Evolutionary conservation across 92 coral and sea anemone genomes (phyloP).

Genomic region (Palythoa grandiflora): DNA sequence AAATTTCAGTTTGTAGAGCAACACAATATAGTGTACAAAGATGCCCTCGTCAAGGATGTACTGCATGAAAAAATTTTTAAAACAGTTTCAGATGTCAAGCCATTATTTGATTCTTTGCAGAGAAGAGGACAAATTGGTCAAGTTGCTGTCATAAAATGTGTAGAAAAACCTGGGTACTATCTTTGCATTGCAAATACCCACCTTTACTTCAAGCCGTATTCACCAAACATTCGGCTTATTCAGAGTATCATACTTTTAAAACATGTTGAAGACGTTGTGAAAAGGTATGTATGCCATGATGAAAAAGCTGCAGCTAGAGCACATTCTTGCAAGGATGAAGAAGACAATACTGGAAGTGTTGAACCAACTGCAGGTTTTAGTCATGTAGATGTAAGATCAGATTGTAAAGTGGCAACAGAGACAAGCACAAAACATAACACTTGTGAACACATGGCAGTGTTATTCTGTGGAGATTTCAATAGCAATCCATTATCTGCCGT

Average conservation of each 20-base stretch:
- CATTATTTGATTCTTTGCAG: constrained; percentile 66
- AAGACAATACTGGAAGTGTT: not conserved
- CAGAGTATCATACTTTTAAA: constrained; percentile 81
- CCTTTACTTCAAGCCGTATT: constrained; percentile 82
- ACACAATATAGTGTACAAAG: constrained; percentile 73
- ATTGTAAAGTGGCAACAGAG: not conserved
- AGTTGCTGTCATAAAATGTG: constrained; percentile 65
- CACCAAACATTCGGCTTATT: constrained; percentile 88
- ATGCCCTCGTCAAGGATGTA: constrained; percentile 71
- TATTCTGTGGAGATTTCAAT: constrained; percentile 96
- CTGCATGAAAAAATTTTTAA: constrained; percentile 70
- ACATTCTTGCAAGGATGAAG: not conserved
- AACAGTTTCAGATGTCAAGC: constrained; percentile 69
- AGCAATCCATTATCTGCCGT: constrained; percentile 80
- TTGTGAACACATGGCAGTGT: constrained; percentile 66
- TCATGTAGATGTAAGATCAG: not conserved
- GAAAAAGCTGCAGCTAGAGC: not conserved
- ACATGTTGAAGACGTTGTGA: constrained; percentile 66
- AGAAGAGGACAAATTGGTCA: constrained; percentile 86
- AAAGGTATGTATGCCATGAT: constrained; percentile 29
- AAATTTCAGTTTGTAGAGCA: constrained; percentile 81
- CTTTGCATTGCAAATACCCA: constrained; percentile 92
- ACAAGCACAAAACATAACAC: not conserved
- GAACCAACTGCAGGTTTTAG: not conserved
- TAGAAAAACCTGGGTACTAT: constrained; percentile 45